Evolutionary conservation across 2,113 vertebrate species (phyloP).

Genomic region (Petromus typicus): DNA sequence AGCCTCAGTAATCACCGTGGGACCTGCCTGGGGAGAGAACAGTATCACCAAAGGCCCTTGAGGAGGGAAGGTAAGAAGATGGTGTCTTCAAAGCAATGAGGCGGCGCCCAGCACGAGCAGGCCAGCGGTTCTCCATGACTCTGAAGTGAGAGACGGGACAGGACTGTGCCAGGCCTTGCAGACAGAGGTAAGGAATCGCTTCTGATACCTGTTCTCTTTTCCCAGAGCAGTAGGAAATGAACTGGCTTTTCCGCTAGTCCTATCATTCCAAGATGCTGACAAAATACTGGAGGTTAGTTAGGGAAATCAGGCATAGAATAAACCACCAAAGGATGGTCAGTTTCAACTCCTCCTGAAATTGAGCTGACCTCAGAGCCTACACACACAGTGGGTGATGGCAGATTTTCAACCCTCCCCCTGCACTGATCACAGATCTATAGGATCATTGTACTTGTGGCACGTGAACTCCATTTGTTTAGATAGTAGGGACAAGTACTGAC

Average conservation of each 20-base stretch:
- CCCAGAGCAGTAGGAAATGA: neutral
- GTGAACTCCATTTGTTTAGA: neutral
- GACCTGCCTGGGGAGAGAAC: neutral
- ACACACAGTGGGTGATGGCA: neutral
- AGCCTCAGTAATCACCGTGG: neutral
- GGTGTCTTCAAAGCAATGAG: neutral
- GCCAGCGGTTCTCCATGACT: neutral
- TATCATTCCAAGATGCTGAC: neutral
- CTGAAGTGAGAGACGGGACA: neutral
- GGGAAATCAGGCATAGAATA: conserved; percentile 3
- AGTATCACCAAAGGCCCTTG: neutral
- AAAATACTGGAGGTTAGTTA: neutral
- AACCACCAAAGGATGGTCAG: neutral
- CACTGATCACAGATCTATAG: neutral
- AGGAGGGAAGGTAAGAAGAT: neutral
- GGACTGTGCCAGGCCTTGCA: neutral
- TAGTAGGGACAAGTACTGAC: neutral
- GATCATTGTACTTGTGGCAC: neutral
- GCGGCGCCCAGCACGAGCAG: neutral
- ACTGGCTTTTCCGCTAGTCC: neutral
- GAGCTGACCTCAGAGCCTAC: conserved; percentile 5
- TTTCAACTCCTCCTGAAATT: neutral
- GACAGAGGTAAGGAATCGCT: neutral
- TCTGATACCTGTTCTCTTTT: neutral
- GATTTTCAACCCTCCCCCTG: neutral